Evolutionary conservation across 2,113 vertebrate genomes (phyloP), one percentile per base, ranked within the genome.

Genomic region (Brachyhypopomus gauderio): DNA sequence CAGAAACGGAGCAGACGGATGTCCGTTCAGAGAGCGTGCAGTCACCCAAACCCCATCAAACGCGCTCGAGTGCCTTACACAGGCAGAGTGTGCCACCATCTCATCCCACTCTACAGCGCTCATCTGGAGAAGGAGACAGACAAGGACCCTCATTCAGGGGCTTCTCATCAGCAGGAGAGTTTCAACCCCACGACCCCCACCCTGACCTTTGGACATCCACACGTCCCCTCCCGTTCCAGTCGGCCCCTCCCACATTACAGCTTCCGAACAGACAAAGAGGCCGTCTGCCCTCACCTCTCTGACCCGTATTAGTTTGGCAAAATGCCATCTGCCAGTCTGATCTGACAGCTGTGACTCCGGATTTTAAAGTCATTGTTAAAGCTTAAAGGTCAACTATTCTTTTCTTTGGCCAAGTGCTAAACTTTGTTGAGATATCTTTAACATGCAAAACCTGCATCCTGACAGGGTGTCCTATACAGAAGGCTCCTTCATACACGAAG

Each of bases 291-390:
- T 77, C 48, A n/a, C 63, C 72, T 77, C 25, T 70, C 70, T 38
- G 22, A 71, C 70, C 66, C 3, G 45, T 71, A 38, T 85, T 27
- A 60, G 72, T 71, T 58, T 77, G 67, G 67, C 77, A 84, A 86
- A 86, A 86, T 80, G 83, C 77, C 87, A 86, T 59, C 72, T 67
- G 77, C 78, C 85, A 80, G 82, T 85, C 83, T 78, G 38, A 69
- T 75, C 77, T 48, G 69, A 80, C 38, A 77, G 63, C 58, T 56
- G 64, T 69, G 48, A 55, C 69, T 77, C 75, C 70, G 56, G 55
- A 62, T 71, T 64, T 79, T 72, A 77, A 78, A 81, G 78, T 62
- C 79, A 75, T 85, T 83, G 63, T 58, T 60, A 22, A 11, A 77
- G 27, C 48, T 4, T 63, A 84, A 86, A 87, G 81, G 83, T 85